phyloP scores from a whole-genome alignment of 2,888 invertebrate genomes.

The Nudaria mundana region DNA sequence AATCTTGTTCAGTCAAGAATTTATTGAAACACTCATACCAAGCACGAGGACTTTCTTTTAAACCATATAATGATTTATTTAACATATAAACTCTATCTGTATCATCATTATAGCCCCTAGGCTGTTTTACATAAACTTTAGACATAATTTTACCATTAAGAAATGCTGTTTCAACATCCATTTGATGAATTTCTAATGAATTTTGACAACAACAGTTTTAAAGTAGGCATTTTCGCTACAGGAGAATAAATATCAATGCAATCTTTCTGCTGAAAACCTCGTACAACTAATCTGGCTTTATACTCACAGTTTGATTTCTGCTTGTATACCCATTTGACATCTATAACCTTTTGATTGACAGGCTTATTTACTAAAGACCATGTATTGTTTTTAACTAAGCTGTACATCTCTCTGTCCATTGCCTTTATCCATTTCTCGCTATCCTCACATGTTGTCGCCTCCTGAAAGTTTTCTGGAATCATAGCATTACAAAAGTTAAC shows the following conservation, averaged over 20 bases:
- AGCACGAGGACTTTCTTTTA: conserved; percentile 7
- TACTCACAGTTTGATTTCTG: not conserved
- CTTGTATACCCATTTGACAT: conserved; percentile 4
- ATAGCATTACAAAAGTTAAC: not conserved
- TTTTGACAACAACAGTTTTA: conserved; percentile 2
- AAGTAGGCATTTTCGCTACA: conserved; percentile 9
- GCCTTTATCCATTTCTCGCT: not conserved
- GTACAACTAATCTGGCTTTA: conserved; percentile 6
- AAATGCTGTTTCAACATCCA: conserved; percentile 14
- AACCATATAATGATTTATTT: conserved; percentile 8
- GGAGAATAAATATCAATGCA: conserved; percentile 1
- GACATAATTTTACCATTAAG: conserved; percentile 8
- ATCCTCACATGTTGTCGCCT: conserved; percentile 3
- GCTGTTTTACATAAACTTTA: conserved; percentile 8
- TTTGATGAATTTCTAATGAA: conserved; percentile 5
- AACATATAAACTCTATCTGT: conserved; percentile 5
- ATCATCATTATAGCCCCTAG: conserved; percentile 4
- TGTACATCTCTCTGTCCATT: not conserved
- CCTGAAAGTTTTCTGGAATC: conserved; percentile 1
- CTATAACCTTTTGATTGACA: not conserved
- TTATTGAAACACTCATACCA: conserved; percentile 11
- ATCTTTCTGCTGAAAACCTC: conserved; percentile 10
- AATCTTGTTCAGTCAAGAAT: not conserved
- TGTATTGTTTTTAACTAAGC: conserved; percentile 1
- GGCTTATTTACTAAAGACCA: not conserved